Percentiles rank a stretch among this genome's conserved stretches.
Evolutionary conservation across 2,113 vertebrate genomes (phyloP).

Genomic region (Corythaeola cristata): DNA sequence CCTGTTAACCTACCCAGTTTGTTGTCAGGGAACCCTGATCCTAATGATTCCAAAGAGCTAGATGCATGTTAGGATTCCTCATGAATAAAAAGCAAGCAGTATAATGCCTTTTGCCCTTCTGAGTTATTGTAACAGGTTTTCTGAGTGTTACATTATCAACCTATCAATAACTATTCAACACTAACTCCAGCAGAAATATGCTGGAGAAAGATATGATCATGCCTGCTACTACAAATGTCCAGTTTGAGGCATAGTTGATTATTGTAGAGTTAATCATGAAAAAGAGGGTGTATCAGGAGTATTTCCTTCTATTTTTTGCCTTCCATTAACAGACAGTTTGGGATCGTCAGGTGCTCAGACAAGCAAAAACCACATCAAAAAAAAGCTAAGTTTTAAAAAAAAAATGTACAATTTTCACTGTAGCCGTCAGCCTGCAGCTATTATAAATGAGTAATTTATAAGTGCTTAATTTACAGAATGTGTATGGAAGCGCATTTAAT

Average conservation of each 20-base stretch:
- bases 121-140: background rate
- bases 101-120: background rate
- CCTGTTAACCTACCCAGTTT: background rate
- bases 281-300: background rate
- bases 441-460: conserved; percentile 75
- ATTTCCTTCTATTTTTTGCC: background rate
- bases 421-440: conserved; percentile 48
- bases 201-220: background rate
- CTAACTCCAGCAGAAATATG: background rate
- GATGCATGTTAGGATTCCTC: background rate
- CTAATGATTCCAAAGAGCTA: background rate
- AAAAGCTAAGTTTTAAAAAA: background rate
- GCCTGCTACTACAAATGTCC: background rate
- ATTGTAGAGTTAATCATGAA: background rate
- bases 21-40: background rate
- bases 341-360: background rate
- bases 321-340: background rate
- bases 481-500: conserved; percentile 41
- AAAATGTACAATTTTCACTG: background rate
- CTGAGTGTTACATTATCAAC: background rate
- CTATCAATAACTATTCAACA: background rate
- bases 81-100: background rate
- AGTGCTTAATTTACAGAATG: conserved; percentile 62
- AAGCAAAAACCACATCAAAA: conserved; percentile 10
- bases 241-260: background rate